These are phyloP conservation scores for Batillaria attramentaria DNA, from an alignment of 1,140 invertebrate genomes.

Conservation along the genomic window DNA sequence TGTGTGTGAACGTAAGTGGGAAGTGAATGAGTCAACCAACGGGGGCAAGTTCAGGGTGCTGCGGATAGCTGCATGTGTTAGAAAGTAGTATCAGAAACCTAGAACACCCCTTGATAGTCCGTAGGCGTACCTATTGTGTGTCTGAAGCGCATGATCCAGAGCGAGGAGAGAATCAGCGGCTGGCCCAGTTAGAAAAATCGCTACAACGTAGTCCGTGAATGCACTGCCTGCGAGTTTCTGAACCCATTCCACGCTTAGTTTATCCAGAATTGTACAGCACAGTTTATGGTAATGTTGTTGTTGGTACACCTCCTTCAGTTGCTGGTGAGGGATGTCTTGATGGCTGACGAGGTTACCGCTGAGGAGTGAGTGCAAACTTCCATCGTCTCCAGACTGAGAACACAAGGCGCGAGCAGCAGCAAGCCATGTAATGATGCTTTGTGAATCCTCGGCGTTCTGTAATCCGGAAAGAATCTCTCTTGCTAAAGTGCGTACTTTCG, in stretches of 20 bases:
- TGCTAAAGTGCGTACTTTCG: slow-evolving; percentile 8
- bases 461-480: slow-evolving; percentile 17
- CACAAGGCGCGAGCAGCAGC: neutral
- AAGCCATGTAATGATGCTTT: slow-evolving; percentile 16
- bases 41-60: too few species aligned
- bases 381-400: neutral
- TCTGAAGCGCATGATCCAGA: slow-evolving; percentile 1
- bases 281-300: slow-evolving; percentile 8
- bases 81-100: too few species aligned
- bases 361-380: neutral
- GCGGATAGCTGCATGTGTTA: too few species aligned
- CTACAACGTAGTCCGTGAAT: slow-evolving; percentile 6
- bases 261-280: slow-evolving; percentile 19
- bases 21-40: too few species aligned
- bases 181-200: slow-evolving; percentile 17
- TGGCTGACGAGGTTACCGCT: neutral
- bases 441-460: neutral
- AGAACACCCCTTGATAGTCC: neutral
- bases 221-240: slow-evolving; percentile 5
- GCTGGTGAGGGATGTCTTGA: neutral
- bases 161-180: slow-evolving; percentile 12
- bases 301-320: neutral
- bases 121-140: neutral
- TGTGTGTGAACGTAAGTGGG: too few species aligned
- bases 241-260: slow-evolving; percentile 21